Conservation (phyloP, 2,113 vertebrate genomes). For the rabbit (Oryctolagus cuniculus) region DNA sequence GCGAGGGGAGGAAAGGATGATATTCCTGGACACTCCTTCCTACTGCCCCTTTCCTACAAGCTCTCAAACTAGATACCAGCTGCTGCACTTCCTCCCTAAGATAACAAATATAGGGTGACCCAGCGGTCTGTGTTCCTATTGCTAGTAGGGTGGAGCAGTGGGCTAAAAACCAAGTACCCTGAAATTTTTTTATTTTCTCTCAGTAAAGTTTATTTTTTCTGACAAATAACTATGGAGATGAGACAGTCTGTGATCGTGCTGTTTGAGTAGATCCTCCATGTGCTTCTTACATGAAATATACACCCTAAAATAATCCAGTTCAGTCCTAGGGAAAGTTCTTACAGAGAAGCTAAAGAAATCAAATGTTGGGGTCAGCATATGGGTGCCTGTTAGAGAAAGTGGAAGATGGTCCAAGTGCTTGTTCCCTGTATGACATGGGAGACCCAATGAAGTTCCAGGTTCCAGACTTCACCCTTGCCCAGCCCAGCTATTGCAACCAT, state of each 20-base stretch:
- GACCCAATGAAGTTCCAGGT: too few species aligned
- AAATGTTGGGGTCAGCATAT: too few species aligned
- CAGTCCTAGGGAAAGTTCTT: not conserved
- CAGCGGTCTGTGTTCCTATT: constrained; percentile 27
- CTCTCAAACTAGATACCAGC: constrained; percentile 41
- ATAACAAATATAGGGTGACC: constrained; percentile 10
- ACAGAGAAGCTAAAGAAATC: not conserved
- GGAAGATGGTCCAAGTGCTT: too few species aligned
- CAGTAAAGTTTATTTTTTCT: constrained; percentile 66
- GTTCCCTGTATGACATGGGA: too few species aligned
- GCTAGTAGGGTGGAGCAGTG: constrained; percentile 32
- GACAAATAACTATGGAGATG: not conserved
- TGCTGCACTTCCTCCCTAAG: not conserved
- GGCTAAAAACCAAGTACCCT: constrained; percentile 66
- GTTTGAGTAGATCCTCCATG: fast-evolving
- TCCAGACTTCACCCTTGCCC: too few species aligned
- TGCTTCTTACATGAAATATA: not conserved
- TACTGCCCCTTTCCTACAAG: constrained; percentile 42
- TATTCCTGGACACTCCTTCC: constrained; percentile 43
- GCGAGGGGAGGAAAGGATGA: not conserved
- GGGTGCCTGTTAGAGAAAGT: too few species aligned
- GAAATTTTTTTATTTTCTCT: constrained; percentile 77
- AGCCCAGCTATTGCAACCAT: too few species aligned
- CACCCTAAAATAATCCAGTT: not conserved
- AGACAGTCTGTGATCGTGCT: not conserved